phyloP scores from a whole-genome alignment of 64 coral and sea anemone genomes.

The Montipora efflorescens region DNA sequence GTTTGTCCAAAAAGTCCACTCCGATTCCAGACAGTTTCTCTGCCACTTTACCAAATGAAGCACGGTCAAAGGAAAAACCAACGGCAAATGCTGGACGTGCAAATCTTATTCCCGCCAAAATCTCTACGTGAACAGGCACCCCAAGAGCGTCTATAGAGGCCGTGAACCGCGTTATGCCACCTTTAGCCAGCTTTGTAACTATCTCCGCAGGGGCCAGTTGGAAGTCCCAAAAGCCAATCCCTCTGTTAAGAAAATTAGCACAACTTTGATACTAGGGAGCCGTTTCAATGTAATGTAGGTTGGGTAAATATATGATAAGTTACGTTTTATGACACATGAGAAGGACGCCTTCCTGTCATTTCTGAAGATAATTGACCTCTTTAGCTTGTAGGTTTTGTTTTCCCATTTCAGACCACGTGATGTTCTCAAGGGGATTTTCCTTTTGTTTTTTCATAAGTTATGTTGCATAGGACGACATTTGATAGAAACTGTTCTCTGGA shows the following conservation, averaged over 20 bases:
- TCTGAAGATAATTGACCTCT: too few species aligned
- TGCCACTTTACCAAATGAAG: conserved; percentile 87
- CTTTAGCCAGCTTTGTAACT: conserved; percentile 62
- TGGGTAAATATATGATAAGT: too few species aligned
- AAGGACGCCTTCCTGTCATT: too few species aligned
- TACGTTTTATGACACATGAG: too few species aligned
- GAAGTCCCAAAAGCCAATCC: conserved; percentile 80
- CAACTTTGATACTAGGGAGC: neutral
- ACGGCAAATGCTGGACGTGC: conserved; percentile 68
- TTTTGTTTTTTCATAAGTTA: too few species aligned
- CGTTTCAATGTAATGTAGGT: neutral
- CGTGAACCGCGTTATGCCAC: conserved; percentile 74
- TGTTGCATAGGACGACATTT: too few species aligned
- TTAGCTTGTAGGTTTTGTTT: too few species aligned
- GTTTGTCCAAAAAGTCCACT: conserved; percentile 83
- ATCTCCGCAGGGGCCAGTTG: conserved; percentile 70
- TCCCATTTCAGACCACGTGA: too few species aligned
- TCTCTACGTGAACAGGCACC: conserved; percentile 92
- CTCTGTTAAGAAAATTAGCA: neutral
- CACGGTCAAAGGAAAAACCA: conserved; percentile 91
- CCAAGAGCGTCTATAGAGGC: conserved; percentile 76
- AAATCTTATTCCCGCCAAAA: conserved; percentile 53
- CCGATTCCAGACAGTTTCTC: conserved; percentile 83
- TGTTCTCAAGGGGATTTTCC: too few species aligned
- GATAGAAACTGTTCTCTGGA: too few species aligned